Base-by-base conservation (phyloP, 2,888 invertebrate species). In the Gymnosoma rotundatum region DNA sequence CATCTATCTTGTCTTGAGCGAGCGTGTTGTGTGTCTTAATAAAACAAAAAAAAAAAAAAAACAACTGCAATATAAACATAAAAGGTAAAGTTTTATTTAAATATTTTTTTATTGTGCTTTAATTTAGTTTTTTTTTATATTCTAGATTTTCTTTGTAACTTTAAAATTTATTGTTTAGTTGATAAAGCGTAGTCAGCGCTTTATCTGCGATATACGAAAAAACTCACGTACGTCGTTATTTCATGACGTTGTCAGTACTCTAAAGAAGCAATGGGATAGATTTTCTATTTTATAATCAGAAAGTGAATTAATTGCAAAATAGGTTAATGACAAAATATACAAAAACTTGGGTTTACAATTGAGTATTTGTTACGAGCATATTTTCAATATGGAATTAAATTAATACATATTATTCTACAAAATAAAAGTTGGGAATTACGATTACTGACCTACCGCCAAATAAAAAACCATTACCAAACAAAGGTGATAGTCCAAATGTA, bases 1-100 rank as follows among this genome's bases (percentile, higher is more conserved):
- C 84, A 84, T 84, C 78, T 81, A 78, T 84, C 80, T 81, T 84
- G 80, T 81, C 78, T 81, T 81, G 81, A 81, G 73, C 73, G 81
- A 81, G 73, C 73, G 80, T 80, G 83, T 84, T 84, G 78, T 76
- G 76, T 80, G 80, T 80, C 80, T 75, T 70, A 81, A n/a, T n/a
- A n/a, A n/a, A n/a, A n/a, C n/a, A 81, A 64, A 50, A 78, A 42
- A 38, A 63, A 69, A 42, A 32, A 70, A 60, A 45, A 67, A 61
- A 2, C 54, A 73, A 78, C 38, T 58, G 56, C 25, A 64, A 8
- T 16, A 66, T 60, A 18, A 54, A 58, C 3, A 66, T 32, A 64
- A 64, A 78, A 72, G 70, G 63, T 70, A 54, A 78, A 80, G 54
- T 73, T 67, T 80, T 63, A 69, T 74, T 48, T 67, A 10, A 45